A percentile compares a stretch with the other conserved stretches of the same genome.
phyloP scores from a whole-genome alignment of 2,888 invertebrate species.

The Meteorus colon region DNA sequence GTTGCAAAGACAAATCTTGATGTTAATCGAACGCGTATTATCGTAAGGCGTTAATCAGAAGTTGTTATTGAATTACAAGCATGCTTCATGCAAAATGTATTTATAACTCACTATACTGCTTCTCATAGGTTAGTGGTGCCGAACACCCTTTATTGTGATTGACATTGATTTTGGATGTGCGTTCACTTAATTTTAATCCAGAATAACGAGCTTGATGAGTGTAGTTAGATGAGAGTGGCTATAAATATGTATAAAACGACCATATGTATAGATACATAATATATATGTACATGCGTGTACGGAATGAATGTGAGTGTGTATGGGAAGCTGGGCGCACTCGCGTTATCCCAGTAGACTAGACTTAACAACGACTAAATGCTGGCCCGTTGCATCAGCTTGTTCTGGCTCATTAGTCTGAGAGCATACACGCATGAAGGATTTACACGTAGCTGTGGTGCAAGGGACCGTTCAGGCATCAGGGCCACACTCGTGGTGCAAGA shows the following conservation, averaged over 20 bases:
- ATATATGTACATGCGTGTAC: background rate
- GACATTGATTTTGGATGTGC: constrained; percentile 12
- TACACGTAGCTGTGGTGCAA: constrained; percentile 52
- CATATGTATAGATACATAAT: background rate
- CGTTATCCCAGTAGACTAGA: constrained; percentile 55
- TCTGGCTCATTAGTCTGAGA: constrained; percentile 64
- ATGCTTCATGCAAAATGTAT: background rate
- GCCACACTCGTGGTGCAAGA: constrained; percentile 18
- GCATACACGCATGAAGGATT: constrained; percentile 67
- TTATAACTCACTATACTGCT: constrained; percentile 28
- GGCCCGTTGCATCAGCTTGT: constrained; percentile 58
- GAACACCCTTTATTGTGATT: constrained; percentile 30
- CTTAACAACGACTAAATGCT: constrained; percentile 59
- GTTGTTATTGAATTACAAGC: constrained; percentile 34
- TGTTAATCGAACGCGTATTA: constrained; percentile 2
- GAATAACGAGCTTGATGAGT: constrained; percentile 11
- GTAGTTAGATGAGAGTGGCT: constrained; percentile 15
- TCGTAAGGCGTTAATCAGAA: constrained; percentile 36
- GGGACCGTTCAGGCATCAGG: constrained; percentile 24
- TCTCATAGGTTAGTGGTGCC: constrained; percentile 21
- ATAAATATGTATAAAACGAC: constrained; percentile 2
- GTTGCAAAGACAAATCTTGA: too few relatives aligned
- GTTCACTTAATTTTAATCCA: constrained; percentile 21
- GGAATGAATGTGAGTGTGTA: constrained; percentile 20
- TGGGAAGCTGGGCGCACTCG: background rate